Conservation (phyloP, 2,888 invertebrate species). For the Tridacna gigas region DNA sequence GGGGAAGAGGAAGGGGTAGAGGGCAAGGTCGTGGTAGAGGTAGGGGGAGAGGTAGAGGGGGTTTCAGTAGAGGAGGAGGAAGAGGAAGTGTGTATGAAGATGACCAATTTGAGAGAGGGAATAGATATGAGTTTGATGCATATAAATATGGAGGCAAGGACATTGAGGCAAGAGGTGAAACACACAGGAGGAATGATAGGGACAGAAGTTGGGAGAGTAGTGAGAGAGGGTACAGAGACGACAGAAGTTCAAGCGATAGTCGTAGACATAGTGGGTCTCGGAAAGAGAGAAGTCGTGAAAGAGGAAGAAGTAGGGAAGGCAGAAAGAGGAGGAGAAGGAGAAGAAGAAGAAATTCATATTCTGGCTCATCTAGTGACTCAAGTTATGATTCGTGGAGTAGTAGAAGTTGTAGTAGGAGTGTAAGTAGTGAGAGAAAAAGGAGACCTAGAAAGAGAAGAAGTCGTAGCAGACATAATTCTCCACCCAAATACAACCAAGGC, state of each 20-base stretch:
- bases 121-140: background rate
- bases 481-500: background rate
- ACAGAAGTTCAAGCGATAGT: constrained; percentile 3
- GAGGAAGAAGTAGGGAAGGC: background rate
- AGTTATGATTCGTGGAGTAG: background rate
- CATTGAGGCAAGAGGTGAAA: background rate
- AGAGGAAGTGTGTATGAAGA: background rate
- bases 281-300: background rate
- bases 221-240: background rate
- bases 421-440: background rate
- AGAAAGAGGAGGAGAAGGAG: background rate
- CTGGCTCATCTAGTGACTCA: too few species aligned
- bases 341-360: background rate
- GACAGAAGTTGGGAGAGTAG: background rate
- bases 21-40: background rate
- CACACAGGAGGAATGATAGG: background rate
- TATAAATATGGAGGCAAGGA: background rate
- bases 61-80: constrained; percentile 4
- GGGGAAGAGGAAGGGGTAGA: constrained; percentile 1
- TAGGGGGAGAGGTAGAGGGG: constrained; percentile 3
- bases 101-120: background rate
- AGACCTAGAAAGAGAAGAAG: background rate
- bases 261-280: constrained; percentile 1
- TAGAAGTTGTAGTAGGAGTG: background rate
- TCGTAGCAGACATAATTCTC: background rate